Evolutionary conservation across 2,888 invertebrate species (phyloP), one percentile per base, ranked within the genome.

Genomic region (Melanophora roralis): DNA sequence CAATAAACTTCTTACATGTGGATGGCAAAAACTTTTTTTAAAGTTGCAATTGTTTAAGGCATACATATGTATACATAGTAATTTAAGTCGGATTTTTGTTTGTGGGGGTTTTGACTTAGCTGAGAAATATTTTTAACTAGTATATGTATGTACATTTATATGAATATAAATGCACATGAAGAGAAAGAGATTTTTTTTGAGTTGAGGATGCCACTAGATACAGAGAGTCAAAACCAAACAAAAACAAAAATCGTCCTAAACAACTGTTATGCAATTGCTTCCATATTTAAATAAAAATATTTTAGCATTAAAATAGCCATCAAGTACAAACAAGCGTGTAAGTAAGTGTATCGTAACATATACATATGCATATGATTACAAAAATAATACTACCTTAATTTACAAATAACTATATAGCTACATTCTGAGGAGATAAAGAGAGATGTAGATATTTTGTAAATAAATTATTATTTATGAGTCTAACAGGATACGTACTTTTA

Each of bases 181-280:
- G 36, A 60, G 73, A 74, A 51, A 65, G 55, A 47, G 12, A 21
- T 32, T 59, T 6, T 23, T 59, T 40, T 27, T 64, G 14, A 38
- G 19, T 47, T 74, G 65, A 67, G 74, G 47, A 74, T 67, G 65
- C 74, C 74, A 59, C 51, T 43, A 53, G 34, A 40, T 51, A 12
- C 36, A 40, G 9, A 40, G 9, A 7, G 47, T 23, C 55, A 51
- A 62, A 45, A 8, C 12, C 40, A 40, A 49, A 40, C 40, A 59
- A 65, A 38, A 43, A 1, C 45, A 34, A 3, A 2, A 62, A 32
- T 38, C 14, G 23, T n/a, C 16, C 21, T n/a, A 14, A 34, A 62
- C 19, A 1, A 16, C 12, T 36, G 4, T n/a, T n/a, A 57, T 23
- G n/a, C 12, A 3, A 36, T 12, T 7, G 36, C 38, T 12, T 49